Evolutionary conservation across 2,113 vertebrate species (phyloP).

Genomic region (Anoplopoma fimbria): DNA sequence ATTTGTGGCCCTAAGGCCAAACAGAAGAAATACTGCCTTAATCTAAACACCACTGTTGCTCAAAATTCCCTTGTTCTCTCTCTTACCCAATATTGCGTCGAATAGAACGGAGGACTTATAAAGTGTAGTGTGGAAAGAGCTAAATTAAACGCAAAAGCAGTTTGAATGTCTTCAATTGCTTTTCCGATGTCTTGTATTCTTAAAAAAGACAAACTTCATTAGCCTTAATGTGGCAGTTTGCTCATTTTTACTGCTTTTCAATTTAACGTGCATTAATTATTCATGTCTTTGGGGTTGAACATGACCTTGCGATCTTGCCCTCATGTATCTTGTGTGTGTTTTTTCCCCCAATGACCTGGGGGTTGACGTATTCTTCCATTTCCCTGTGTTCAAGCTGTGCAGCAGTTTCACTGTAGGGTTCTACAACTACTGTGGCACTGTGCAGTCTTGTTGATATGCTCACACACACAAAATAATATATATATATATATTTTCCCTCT

Average conservation of each 20-base stretch:
- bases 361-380: constrained; percentile 41
- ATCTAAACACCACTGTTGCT: constrained; percentile 53
- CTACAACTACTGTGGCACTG: constrained; percentile 20
- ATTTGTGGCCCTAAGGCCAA: constrained; percentile 50
- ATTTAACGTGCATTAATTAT: background rate
- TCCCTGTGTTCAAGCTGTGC: constrained; percentile 46
- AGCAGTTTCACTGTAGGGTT: constrained; percentile 51
- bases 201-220: background rate
- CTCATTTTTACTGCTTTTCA: background rate
- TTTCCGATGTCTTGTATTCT: background rate
- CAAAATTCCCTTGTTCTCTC: constrained; percentile 14
- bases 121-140: constrained; percentile 21
- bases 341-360: background rate
- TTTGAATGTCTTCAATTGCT: background rate
- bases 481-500: constrained; percentile 8
- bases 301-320: constrained; percentile 32
- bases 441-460: constrained; percentile 31
- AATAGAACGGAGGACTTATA: constrained; percentile 13
- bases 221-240: background rate
- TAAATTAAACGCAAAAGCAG: constrained; percentile 4
- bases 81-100: background rate
- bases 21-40: constrained; percentile 45
- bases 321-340: constrained; percentile 19
- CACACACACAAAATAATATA: constrained; percentile 13
- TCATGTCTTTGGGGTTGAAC: background rate